Evolutionary conservation across 2,888 invertebrate genomes (phyloP), one percentile per base, ranked within the genome.

Genomic region (Yponomeuta malinellus): DNA sequence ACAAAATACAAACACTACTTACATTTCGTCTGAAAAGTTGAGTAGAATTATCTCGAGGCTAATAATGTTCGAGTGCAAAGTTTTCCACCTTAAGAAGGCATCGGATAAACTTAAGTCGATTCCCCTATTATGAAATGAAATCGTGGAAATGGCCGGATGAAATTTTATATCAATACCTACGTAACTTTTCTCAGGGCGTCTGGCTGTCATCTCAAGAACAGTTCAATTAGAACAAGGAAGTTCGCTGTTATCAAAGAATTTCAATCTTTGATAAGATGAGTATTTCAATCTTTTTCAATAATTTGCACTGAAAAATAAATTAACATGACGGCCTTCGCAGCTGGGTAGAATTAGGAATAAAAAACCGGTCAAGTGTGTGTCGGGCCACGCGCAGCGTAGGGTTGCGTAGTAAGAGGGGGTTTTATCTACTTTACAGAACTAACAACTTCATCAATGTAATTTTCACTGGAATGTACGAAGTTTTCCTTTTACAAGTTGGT

Each of bases 91-190:
- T 65, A 79, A 78, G 80, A 59, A 59, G 52, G 52, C 52, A 59
- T 59, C 15, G 52, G 52, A 15, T 59, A 15, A 59, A 59, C 15
- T 59, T 12, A 59, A 59, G 52, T 15, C 52, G 52, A 59, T 15
- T 8, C 52, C 10, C 52, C 52, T 59, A 59, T 59, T 59, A 59
- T 59, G 52, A 59, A 15, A 15, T 59, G 15, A 79, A 76, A 75
- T 65, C 12, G 33, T 29, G 33, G 31, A 12, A 12, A 29, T 12
- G 10, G 73, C 70, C 73, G 80, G 81, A 86, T 84, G 82, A 83
- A 80, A 84, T 83, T 82, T 77, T 81, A 82, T 83, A 86, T 85
- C 81, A 81, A 83, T 83, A 82, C 81, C 79, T 81, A 77, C 72
- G 37, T 37, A 43, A 43, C 72, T 76, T 80, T 80, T 80, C 81